Conservation (phyloP, 2,113 vertebrate species). For the Etia nguti region DNA sequence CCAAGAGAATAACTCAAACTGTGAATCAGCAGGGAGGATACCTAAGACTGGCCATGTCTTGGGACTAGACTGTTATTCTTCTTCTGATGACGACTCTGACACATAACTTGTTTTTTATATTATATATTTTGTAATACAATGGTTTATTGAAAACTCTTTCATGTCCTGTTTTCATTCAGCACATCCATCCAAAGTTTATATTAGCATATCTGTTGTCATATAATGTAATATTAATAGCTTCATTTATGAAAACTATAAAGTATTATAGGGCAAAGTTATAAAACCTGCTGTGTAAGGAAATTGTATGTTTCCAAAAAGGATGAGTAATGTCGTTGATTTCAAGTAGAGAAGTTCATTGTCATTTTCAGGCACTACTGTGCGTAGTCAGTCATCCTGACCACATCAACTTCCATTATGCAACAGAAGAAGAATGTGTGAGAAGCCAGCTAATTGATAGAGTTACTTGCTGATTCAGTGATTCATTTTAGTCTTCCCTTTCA, state of each 20-base stretch:
- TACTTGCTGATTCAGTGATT: constrained; percentile 37
- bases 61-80: constrained; percentile 74
- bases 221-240: background rate
- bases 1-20: background rate
- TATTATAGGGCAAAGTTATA: background rate
- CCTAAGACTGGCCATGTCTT: constrained; percentile 44
- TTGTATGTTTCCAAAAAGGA: background rate
- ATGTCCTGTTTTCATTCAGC: background rate
- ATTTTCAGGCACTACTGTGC: background rate
- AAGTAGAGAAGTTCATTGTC: background rate
- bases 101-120: background rate
- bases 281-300: background rate
- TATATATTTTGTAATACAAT: background rate
- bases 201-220: background rate
- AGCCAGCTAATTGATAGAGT: background rate
- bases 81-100: constrained; percentile 70
- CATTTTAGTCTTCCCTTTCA: background rate
- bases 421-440: background rate
- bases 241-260: background rate
- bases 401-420: constrained; percentile 8
- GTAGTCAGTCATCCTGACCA: constrained; percentile 38
- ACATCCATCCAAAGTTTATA: background rate
- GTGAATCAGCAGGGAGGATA: background rate
- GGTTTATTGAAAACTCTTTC: background rate
- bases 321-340: background rate